Conservation (phyloP, 2,888 invertebrate species). For the Galerucella nymphaeae region DNA sequence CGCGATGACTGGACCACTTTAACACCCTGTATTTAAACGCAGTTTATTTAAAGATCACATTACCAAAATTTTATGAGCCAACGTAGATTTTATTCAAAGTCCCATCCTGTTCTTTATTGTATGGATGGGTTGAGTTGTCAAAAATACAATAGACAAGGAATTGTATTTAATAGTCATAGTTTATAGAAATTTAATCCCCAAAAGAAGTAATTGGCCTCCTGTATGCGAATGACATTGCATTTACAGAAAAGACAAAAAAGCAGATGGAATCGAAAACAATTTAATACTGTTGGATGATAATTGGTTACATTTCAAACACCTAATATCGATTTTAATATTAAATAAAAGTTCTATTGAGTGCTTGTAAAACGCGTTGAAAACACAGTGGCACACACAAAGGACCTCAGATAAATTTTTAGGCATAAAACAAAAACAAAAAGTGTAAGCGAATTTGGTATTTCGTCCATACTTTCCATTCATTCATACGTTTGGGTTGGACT, state of each 20-base stretch:
- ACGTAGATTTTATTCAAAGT: not conserved
- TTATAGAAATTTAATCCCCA: not conserved
- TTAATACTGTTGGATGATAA: not conserved
- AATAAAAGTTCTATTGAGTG: not conserved
- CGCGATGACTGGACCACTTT: too few species aligned
- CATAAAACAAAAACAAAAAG: too few species aligned
- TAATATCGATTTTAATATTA: slow-evolving; percentile 2
- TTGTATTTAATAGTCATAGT: slow-evolving; percentile 4
- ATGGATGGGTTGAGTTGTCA: not conserved
- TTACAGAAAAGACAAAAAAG: not conserved
- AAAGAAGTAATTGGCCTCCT: not conserved
- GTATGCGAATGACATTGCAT: slow-evolving; percentile 1
- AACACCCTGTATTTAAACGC: too few species aligned
- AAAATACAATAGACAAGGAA: not conserved
- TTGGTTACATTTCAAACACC: not conserved
- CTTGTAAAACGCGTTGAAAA: not conserved
- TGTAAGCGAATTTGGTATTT: too few species aligned
- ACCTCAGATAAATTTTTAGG: not conserved
- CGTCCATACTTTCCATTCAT: too few species aligned
- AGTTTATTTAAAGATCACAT: not conserved
- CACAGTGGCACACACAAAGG: not conserved
- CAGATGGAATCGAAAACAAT: not conserved
- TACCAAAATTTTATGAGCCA: not conserved
- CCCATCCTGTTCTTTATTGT: slow-evolving; percentile 3
- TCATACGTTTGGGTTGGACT: too few species aligned